Evolutionary conservation across 1,140 invertebrate species (phyloP).

Genomic region (Semibalanus balanoides): DNA sequence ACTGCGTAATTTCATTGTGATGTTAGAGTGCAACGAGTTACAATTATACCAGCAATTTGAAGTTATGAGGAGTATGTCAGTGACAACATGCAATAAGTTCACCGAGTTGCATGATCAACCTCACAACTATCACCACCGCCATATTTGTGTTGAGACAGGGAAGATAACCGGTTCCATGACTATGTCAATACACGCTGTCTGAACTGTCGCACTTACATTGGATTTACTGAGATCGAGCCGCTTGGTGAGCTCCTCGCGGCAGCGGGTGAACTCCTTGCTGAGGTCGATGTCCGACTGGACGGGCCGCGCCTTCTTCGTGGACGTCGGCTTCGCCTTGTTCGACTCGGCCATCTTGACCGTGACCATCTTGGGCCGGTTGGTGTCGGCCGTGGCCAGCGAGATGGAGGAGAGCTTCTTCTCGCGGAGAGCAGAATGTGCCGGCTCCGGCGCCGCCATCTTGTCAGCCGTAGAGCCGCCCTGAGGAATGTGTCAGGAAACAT

Average conservation of each 20-base stretch:
- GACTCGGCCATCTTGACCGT: slow-evolving; percentile 89
- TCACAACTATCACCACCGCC: too few relatives aligned
- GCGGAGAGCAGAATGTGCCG: slow-evolving; percentile 27
- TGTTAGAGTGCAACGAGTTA: too few relatives aligned
- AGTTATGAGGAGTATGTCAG: too few relatives aligned
- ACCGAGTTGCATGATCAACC: too few relatives aligned
- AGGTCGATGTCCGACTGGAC: slow-evolving; percentile 90
- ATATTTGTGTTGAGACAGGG: too few relatives aligned
- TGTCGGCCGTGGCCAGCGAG: slow-evolving; percentile 45
- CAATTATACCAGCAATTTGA: too few relatives aligned
- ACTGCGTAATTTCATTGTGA: too few relatives aligned
- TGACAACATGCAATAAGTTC: too few relatives aligned
- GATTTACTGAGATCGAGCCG: slow-evolving; percentile 93
- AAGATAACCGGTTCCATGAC: too few relatives aligned
- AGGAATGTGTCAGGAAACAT: too few relatives aligned
- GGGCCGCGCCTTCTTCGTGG: slow-evolving; percentile 66
- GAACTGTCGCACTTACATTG: slow-evolving; percentile 44
- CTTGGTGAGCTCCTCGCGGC: slow-evolving; percentile 75
- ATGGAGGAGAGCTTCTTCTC: slow-evolving; percentile 67
- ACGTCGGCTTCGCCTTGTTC: slow-evolving; percentile 73
- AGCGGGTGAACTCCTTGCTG: slow-evolving; percentile 74
- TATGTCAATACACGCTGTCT: too few relatives aligned
- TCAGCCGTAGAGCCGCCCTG: background rate
- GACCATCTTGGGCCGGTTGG: slow-evolving; percentile 66
- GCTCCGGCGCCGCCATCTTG: background rate